Base-by-base conservation (phyloP, 2,888 invertebrate species). In the Orthosia gracilis region DNA sequence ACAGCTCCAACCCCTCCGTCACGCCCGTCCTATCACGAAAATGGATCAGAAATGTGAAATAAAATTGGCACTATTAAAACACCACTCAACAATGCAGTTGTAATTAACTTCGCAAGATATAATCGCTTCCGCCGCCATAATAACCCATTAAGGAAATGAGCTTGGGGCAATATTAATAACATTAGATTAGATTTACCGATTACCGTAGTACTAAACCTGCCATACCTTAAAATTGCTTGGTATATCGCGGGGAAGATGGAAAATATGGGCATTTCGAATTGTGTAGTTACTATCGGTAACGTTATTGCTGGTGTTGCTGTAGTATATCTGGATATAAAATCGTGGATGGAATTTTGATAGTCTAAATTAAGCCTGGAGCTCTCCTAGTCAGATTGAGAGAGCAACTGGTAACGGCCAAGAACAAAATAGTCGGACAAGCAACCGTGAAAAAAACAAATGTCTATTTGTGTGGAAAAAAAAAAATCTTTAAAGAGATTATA, bases 81-180 rank as follows among this genome's bases (percentile, higher is more conserved):
- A 80, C 50, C 63, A 64, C 59, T 74, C 57, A 74, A 83, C 80
- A 80, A 75, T 68, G 75, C 75, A 84, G 72, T 58, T 67, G 67
- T 83, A 84, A 84, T 84, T 84, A 85, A 81, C 73, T 80, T 81
- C 5, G 58, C 59, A 9, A 78, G 86, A 85, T 84, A 74, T 68
- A 69, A 85, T 85, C 84, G 58, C 52, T 54, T 23, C 62, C 18
- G 40, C 23, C 73, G 12, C 74, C 73, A 69, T 83, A 77, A 77
- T 81, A 84, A 83, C 73, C 80, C 78, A 85, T 76, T 85, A 80
- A 69, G 78, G 75, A 78, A 84, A 85, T 83, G 75, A 79, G 78
- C 73, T 75, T 59, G 71, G 61, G 75, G 73, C 67, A 23, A 78
- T 86, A 85, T 80, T 85, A 84, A 81, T 84, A 86, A 83, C 59